These are phyloP conservation scores for Protomyctophum bolini DNA, from an alignment of 2,113 vertebrate species.

Conservation along the genomic window DNA sequence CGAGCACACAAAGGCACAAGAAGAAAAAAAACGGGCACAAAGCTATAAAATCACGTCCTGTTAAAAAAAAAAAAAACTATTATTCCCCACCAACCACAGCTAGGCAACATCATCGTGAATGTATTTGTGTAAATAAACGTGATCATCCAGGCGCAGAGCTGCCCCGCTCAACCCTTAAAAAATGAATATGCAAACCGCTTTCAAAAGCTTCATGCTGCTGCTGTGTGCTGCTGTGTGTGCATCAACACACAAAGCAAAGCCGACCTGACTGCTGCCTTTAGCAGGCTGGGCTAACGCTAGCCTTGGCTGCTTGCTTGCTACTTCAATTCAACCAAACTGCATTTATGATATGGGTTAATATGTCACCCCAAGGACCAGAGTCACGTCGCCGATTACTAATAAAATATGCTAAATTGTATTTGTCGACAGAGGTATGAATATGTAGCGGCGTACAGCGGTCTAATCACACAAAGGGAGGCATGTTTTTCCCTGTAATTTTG, in stretches of 20 bases:
- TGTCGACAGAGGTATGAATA: conserved; percentile 80
- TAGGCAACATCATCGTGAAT: conserved; percentile 6
- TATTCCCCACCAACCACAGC: not conserved
- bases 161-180: conserved; percentile 38
- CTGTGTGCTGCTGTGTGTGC: conserved; percentile 25
- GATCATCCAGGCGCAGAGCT: conserved; percentile 33
- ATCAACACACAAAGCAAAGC: conserved; percentile 82
- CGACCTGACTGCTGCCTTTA: conserved; percentile 60
- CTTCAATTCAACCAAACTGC: conserved; percentile 54
- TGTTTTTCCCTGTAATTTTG: conserved; percentile 69
- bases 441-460: conserved; percentile 76
- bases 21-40: conserved; percentile 49
- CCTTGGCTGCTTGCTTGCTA: conserved; percentile 45
- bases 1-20: conserved; percentile 77
- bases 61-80: conserved; percentile 10
- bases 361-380: conserved; percentile 38
- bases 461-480: conserved; percentile 81
- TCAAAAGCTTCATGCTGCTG: conserved; percentile 63
- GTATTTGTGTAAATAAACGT: conserved; percentile 16
- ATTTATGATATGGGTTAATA: conserved; percentile 41
- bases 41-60: conserved; percentile 62
- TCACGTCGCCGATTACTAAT: conserved; percentile 74
- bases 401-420: conserved; percentile 82
- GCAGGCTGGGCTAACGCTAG: conserved; percentile 67
- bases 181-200: conserved; percentile 83